These are phyloP conservation scores for Lophotriccus pileatus DNA, from an alignment of 2,797 vertebrate genomes.

Conservation along the genomic window DNA sequence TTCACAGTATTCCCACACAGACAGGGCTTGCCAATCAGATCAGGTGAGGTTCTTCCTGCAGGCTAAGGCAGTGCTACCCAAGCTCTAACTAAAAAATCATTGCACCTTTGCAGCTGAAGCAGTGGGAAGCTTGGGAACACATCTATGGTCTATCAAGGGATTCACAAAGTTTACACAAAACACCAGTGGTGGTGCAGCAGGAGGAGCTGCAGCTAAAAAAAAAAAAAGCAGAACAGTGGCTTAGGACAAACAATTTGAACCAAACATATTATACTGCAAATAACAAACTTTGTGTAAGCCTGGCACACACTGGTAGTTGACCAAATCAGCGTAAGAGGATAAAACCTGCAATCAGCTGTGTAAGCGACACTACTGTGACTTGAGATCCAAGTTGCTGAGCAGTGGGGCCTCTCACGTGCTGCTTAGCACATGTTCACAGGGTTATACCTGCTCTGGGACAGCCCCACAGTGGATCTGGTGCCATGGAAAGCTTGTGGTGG, in stretches of 20 bases:
- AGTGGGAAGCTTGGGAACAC: neutral
- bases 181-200: neutral
- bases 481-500: neutral
- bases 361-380: neutral
- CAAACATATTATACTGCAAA: neutral
- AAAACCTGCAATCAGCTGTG: neutral
- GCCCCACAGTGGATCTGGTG: accelerated
- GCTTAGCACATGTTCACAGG: neutral
- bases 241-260: neutral
- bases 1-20: neutral
- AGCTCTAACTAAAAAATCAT: neutral
- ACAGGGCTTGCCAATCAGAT: neutral
- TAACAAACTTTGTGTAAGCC: neutral
- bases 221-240: neutral
- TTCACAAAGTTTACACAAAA: neutral
- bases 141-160: neutral
- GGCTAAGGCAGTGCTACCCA: neutral
- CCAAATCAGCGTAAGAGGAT: neutral
- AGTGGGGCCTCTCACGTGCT: neutral
- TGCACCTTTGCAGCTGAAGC: neutral
- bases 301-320: neutral
- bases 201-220: neutral
- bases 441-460: neutral
- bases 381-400: neutral
- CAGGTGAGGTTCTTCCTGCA: neutral